These are phyloP conservation scores for Hydra vulgaris DNA, from an alignment of 30 jellyfish, hydroid and myxozoan species.

Conservation along the genomic window DNA sequence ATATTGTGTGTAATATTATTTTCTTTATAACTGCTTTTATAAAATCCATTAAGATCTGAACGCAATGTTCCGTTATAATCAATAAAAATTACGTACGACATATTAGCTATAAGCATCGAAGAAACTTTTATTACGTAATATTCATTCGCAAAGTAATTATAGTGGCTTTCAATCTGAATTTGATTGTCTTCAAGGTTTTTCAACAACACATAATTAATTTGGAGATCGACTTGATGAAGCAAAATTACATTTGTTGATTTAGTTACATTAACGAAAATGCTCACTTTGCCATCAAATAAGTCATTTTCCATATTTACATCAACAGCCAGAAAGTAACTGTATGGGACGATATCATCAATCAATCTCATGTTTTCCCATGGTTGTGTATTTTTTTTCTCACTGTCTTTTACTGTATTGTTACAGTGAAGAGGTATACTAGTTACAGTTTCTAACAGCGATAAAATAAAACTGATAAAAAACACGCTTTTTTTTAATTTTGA, in stretches of 20 bases:
- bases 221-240: slow-evolving; percentile 40
- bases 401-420: too few species aligned
- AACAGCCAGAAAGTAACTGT: slow-evolving; percentile 34
- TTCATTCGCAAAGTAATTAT: slow-evolving; percentile 11
- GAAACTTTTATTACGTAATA: slow-evolving; percentile 33
- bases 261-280: slow-evolving; percentile 14
- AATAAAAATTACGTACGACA: slow-evolving; percentile 24
- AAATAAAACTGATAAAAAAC: too few species aligned
- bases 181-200: slow-evolving; percentile 1
- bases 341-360: slow-evolving; percentile 55
- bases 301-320: slow-evolving; percentile 39
- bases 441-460: too few species aligned
- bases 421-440: too few species aligned
- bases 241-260: slow-evolving; percentile 28
- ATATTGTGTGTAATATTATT: slow-evolving; percentile 21
- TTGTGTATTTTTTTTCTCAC: not conserved
- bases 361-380: slow-evolving; percentile 52
- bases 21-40: slow-evolving; percentile 18
- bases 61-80: slow-evolving; percentile 31
- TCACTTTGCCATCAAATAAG: slow-evolving; percentile 44
- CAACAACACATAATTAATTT: slow-evolving; percentile 11
- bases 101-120: slow-evolving; percentile 21
- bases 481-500: too few species aligned
- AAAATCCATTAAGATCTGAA: slow-evolving; percentile 44
- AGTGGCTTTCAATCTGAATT: not conserved